Percentiles rank a stretch among this genome's conserved stretches.
Conservation (phyloP, 53 echinoderm and acorn worm genomes). For the Henricia sp. region DNA sequence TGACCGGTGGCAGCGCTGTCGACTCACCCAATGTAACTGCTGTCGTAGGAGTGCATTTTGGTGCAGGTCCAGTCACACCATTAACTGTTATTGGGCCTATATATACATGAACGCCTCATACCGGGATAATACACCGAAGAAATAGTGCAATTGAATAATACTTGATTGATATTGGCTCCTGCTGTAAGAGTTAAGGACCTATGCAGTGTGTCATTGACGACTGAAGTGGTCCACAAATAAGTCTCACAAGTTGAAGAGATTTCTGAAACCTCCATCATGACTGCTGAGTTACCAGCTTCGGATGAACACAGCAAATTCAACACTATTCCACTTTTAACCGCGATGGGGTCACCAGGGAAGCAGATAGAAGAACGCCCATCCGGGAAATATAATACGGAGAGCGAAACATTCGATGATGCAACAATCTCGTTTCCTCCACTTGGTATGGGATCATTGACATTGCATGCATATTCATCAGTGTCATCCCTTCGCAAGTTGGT, state of each 20-base stretch:
- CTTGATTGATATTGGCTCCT: neutral
- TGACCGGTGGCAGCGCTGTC: too few species aligned
- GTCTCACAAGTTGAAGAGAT: neutral
- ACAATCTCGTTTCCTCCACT: neutral
- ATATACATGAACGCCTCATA: neutral
- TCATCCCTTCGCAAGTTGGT: neutral
- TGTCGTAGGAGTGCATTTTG: neutral
- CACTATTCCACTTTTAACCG: slow-evolving; percentile 16
- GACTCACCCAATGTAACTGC: neutral
- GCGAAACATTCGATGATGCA: slow-evolving; percentile 1
- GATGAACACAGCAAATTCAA: slow-evolving; percentile 28
- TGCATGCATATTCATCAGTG: slow-evolving; percentile 2
- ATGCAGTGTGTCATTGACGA: neutral
- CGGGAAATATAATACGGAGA: slow-evolving; percentile 42
- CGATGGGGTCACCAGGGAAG: slow-evolving; percentile 45
- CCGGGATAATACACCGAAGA: neutral
- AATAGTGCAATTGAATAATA: neutral
- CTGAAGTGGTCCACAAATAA: neutral
- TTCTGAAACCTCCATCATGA: slow-evolving; percentile 2
- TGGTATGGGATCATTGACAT: neutral
- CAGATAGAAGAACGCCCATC: slow-evolving; percentile 14
- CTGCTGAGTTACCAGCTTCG: slow-evolving; percentile 24
- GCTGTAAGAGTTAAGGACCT: neutral
- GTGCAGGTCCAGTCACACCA: neutral
- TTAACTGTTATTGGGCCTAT: slow-evolving; percentile 16